Conservation (phyloP, 2,113 vertebrate species). For the Heptranchias perlo region DNA sequence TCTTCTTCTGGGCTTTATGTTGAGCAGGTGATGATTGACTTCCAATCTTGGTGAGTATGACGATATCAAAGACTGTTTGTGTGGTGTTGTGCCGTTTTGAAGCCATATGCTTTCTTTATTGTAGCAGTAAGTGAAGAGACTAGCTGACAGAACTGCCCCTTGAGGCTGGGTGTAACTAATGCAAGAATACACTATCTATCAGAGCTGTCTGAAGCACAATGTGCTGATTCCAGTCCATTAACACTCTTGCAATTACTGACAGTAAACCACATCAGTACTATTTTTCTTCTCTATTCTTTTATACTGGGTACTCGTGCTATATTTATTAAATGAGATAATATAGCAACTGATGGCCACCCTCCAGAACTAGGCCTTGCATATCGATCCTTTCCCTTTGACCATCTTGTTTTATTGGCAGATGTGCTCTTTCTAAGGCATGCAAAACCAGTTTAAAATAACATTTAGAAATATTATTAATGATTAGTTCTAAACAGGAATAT, state of each 20-base stretch:
- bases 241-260: background rate
- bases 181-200: background rate
- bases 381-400: background rate
- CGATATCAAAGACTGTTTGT: background rate
- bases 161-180: background rate
- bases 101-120: slow-evolving; percentile 34
- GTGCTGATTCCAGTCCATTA: background rate
- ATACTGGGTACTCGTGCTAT: background rate
- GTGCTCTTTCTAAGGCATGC: background rate
- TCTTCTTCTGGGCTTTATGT: slow-evolving; percentile 36
- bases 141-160: background rate
- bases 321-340: background rate
- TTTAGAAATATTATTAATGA: background rate
- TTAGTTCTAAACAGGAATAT: background rate
- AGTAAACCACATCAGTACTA: background rate
- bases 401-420: background rate
- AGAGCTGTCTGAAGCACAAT: slow-evolving; percentile 1
- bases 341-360: background rate
- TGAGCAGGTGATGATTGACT: slow-evolving; percentile 35
- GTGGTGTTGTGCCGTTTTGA: background rate
- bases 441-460: background rate
- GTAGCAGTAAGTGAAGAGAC: background rate
- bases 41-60: slow-evolving; percentile 34
- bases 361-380: background rate
- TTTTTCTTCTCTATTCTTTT: background rate